phyloP scores from a whole-genome alignment of 1,140 invertebrate species.

The Brachystomella parvula region DNA sequence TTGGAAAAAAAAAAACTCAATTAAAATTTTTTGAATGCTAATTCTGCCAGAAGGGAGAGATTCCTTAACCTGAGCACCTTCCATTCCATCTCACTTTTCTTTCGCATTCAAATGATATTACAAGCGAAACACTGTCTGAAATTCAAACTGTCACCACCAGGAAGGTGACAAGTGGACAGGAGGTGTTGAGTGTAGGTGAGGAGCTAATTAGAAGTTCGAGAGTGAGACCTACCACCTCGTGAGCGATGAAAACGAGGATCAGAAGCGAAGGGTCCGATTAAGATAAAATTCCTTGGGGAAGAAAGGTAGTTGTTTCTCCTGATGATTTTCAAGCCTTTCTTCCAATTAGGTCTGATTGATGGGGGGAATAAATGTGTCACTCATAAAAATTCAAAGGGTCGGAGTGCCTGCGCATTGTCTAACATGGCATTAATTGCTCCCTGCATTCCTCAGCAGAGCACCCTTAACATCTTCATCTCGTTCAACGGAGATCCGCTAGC shows the following conservation, averaged over 20 bases:
- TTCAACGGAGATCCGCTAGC: too few species aligned
- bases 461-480: background rate
- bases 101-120: too few species aligned
- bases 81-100: too few species aligned
- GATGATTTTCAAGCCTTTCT: background rate
- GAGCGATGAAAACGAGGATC: background rate
- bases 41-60: too few species aligned
- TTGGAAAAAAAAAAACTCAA: too few species aligned
- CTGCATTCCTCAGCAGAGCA: background rate
- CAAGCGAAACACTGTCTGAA: too few species aligned
- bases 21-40: too few species aligned
- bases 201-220: background rate
- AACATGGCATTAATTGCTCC: background rate
- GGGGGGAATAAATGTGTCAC: background rate
- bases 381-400: background rate
- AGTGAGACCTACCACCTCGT: background rate
- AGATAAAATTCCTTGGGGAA: background rate
- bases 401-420: too few species aligned
- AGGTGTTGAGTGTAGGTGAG: background rate
- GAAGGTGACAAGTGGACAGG: background rate
- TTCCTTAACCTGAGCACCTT: too few species aligned
- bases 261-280: too few species aligned
- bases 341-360: background rate
- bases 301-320: background rate
- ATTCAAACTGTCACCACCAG: too few species aligned